These are phyloP conservation scores for Eciton burchellii DNA, from an alignment of 1,140 invertebrate species.

Conservation along the genomic window DNA sequence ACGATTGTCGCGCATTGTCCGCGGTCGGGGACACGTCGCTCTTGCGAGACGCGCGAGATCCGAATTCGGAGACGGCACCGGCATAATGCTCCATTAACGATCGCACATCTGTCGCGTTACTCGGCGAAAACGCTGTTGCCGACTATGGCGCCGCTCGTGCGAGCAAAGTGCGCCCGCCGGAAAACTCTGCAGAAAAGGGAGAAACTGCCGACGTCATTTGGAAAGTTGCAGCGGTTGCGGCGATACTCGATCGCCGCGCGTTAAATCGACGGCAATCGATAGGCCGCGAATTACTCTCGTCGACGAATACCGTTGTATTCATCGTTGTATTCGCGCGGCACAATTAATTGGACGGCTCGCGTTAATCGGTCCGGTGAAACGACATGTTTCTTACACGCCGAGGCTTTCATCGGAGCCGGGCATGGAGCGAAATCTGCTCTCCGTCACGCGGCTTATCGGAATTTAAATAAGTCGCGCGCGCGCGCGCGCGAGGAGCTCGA, in stretches of 20 bases:
- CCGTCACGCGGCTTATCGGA: slow-evolving; percentile 37
- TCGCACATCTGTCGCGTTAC: slow-evolving; percentile 67
- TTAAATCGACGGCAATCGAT: not conserved
- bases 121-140: slow-evolving; percentile 52
- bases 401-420: slow-evolving; percentile 21
- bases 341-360: too few species aligned
- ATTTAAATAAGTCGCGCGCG: slow-evolving; percentile 54
- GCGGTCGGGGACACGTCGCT: slow-evolving; percentile 34
- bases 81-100: slow-evolving; percentile 72
- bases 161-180: not conserved
- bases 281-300: not conserved
- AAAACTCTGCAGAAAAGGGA: not conserved
- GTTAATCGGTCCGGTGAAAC: slow-evolving; percentile 27
- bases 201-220: not conserved
- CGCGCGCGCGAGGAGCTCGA: slow-evolving; percentile 31
- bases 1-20: slow-evolving; percentile 69
- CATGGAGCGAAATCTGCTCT: slow-evolving; percentile 22
- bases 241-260: not conserved
- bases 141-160: not conserved
- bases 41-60: slow-evolving; percentile 54
- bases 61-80: slow-evolving; percentile 68
- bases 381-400: not conserved
- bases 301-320: not conserved
- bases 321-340: too few species aligned
- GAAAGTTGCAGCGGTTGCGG: not conserved